These are phyloP conservation scores for Enteromius afrohamiltoni DNA, from an alignment of 2,797 vertebrate species.

Conservation along the genomic window DNA sequence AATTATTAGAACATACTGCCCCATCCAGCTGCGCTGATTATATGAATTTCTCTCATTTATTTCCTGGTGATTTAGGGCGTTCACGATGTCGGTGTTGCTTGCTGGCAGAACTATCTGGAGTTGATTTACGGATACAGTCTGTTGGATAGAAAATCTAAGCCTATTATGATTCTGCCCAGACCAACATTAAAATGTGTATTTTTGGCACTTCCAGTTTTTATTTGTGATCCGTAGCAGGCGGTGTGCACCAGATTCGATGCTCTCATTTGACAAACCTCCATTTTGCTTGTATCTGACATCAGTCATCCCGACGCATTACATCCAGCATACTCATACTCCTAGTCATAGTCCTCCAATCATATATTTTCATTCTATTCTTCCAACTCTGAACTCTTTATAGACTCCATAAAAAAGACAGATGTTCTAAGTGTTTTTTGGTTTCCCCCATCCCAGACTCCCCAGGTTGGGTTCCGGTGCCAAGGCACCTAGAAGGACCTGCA, in stretches of 20 bases:
- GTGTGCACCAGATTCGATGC: slow-evolving; percentile 19
- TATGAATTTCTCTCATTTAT: slow-evolving; percentile 49
- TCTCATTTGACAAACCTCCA: slow-evolving; percentile 59
- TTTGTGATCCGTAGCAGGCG: slow-evolving; percentile 47
- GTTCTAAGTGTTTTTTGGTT: too few species aligned
- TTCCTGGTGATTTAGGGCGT: slow-evolving; percentile 44
- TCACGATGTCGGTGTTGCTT: slow-evolving; percentile 46
- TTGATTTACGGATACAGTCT: slow-evolving; percentile 54
- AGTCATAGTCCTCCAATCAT: slow-evolving; percentile 53
- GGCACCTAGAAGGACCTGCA: slow-evolving; percentile 67
- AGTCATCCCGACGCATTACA: slow-evolving; percentile 51
- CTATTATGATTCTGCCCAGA: slow-evolving; percentile 55
- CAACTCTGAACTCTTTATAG: slow-evolving; percentile 59
- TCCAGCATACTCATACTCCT: slow-evolving; percentile 42
- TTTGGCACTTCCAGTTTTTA: slow-evolving; percentile 63
- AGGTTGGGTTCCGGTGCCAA: slow-evolving; percentile 44
- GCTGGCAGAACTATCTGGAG: slow-evolving; percentile 28
- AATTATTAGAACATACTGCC: slow-evolving; percentile 45
- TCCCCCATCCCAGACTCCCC: slow-evolving; percentile 50
- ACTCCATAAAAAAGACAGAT: too few species aligned
- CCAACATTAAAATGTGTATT: slow-evolving; percentile 63
- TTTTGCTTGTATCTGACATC: slow-evolving; percentile 62
- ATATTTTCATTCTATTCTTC: slow-evolving; percentile 62
- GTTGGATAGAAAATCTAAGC: slow-evolving; percentile 41
- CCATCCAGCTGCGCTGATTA: slow-evolving; percentile 41